Evolutionary conservation across 2,888 invertebrate genomes (phyloP), one percentile per base, ranked within the genome.

Genomic region (Drosophila tripunctata): DNA sequence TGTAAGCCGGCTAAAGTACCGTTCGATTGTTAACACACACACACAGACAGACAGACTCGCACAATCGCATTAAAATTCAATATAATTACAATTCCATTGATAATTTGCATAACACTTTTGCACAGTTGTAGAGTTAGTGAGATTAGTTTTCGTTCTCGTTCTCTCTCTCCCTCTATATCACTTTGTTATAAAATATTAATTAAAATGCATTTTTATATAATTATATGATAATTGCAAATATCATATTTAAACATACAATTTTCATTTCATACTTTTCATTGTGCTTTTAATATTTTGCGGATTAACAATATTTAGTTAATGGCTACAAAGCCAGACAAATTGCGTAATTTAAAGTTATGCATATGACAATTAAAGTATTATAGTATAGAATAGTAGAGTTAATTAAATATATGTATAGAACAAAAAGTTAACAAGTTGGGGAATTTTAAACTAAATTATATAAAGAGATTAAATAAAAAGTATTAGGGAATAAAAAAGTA

Each of bases 121-220:
- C 15, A 6, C 15, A 38, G 35, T 50, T 44, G 48, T 27, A 22
- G 27, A 8, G 8, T 12, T 22, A 51, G 54, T 47, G 12, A 52
- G 75, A 48, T 71, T 62, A 56, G 19, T 35, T 22, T 22, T 17
- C 31, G 4, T 36, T 45, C 17, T 19, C 12, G n/a, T 44, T 7
- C 15, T 22, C 27, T 27, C 10, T 10, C 27, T 6, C 27, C 27
- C 27, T 2, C n/a, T 19, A 8, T 31, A 5, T 22, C 7, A 8
- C 14, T 7, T 8, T 36, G 17, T 33, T 66, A 30, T 71, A 33
- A 17, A 67, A 56, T 19, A 58, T 63, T 65, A 58, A 64, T 72
- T 67, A 57, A 64, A 79, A 63, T 56, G 48, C 62, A 66, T 58
- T 79, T 47, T 33, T 35, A 58, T 47, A 45, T 54, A 71, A 60